Conservation (phyloP, 2,888 invertebrate species). For the Odontothrips loti region DNA sequence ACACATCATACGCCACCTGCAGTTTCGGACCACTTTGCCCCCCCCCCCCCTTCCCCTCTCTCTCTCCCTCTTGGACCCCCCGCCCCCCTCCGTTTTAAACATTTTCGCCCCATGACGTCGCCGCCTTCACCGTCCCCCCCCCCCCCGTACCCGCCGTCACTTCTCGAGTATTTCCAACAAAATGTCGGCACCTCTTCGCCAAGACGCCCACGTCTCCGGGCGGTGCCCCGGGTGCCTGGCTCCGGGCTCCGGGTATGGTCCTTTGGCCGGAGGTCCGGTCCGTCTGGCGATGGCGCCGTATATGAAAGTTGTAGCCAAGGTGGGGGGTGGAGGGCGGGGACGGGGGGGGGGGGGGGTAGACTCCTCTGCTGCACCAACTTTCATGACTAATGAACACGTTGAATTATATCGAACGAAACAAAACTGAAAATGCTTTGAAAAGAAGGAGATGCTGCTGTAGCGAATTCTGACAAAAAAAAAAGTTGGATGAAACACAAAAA, state of each 20-base stretch:
- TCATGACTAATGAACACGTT: constrained; percentile 16
- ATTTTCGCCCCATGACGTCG: no score
- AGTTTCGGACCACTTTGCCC: no score
- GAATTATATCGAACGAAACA: background rate
- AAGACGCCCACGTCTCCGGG: no score
- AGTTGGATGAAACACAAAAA: no score
- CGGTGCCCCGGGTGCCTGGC: no score
- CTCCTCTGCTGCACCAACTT: background rate
- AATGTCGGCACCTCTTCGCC: background rate
- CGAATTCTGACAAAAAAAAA: no score
- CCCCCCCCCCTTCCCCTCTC: background rate
- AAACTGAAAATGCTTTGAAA: background rate
- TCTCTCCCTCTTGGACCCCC: background rate
- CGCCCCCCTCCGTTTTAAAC: no score
- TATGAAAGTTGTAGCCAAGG: background rate
- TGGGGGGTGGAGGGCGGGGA: background rate
- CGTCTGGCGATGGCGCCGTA: background rate
- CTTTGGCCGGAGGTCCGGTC: no score
- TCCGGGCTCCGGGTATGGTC: no score
- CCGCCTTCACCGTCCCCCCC: no score
- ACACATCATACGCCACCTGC: no score
- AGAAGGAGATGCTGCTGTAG: background rate
- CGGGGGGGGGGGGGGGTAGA: background rate
- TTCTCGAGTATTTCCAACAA: constrained; percentile 13
- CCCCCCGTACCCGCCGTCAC: background rate